Conservation (phyloP, 2,888 invertebrate genomes). For the Vanessa cardui region DNA sequence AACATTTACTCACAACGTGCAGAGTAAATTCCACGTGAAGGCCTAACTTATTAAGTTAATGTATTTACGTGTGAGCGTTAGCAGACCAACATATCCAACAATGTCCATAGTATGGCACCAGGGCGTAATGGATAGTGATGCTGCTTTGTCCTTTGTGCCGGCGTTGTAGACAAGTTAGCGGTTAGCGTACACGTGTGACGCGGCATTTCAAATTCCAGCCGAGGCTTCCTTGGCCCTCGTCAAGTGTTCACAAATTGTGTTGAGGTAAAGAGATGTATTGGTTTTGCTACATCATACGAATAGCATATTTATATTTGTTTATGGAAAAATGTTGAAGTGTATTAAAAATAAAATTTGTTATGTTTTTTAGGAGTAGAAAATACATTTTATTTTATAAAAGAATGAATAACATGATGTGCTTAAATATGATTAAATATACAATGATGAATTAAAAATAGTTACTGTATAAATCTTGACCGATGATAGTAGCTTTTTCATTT, state of each 20-base stretch:
- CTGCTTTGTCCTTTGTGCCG: constrained; percentile 37
- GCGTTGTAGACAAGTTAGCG: constrained; percentile 44
- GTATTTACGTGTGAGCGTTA: constrained; percentile 31
- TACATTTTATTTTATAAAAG: too few species aligned
- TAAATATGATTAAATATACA: too few species aligned
- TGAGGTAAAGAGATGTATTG: constrained; percentile 17
- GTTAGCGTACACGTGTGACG: constrained; percentile 42
- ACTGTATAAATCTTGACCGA: too few species aligned
- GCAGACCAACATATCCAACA: constrained; percentile 36
- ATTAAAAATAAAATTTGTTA: too few species aligned
- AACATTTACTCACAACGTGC: neutral
- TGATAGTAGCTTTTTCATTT: too few species aligned
- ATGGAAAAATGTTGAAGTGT: neutral
- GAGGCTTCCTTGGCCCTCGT: constrained; percentile 32
- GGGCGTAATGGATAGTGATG: constrained; percentile 37
- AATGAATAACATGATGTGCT: too few species aligned
- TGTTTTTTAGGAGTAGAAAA: too few species aligned
- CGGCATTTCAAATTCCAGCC: constrained; percentile 38
- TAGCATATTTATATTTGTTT: neutral
- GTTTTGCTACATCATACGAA: neutral
- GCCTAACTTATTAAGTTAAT: constrained; percentile 29
- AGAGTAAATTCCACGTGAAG: constrained; percentile 4
- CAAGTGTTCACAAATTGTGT: constrained; percentile 20
- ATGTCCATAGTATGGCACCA: constrained; percentile 33
- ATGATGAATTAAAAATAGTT: too few species aligned